These are phyloP conservation scores for Menidia menidia DNA, from an alignment of 2,797 vertebrate species.

Conservation along the genomic window DNA sequence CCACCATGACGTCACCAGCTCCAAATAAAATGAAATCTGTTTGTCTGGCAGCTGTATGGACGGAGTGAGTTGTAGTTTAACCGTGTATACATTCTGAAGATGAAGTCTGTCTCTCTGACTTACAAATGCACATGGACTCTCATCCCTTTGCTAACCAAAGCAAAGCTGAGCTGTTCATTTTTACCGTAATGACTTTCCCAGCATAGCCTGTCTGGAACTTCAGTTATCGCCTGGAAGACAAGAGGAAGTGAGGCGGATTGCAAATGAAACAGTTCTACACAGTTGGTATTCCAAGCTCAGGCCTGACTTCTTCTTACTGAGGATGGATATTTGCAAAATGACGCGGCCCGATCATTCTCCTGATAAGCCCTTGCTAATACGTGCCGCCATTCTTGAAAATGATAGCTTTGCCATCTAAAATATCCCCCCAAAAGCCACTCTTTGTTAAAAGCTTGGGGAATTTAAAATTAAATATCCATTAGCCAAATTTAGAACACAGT, in stretches of 20 bases:
- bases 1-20: neutral
- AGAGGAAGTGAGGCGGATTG: slow-evolving; percentile 31
- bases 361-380: slow-evolving; percentile 8
- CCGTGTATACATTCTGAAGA: slow-evolving; percentile 17
- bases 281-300: slow-evolving; percentile 31
- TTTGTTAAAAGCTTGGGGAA: slow-evolving; percentile 13
- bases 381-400: slow-evolving; percentile 10
- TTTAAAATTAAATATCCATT: slow-evolving; percentile 13
- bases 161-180: slow-evolving; percentile 53
- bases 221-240: slow-evolving; percentile 66
- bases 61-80: slow-evolving; percentile 25
- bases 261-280: slow-evolving; percentile 35
- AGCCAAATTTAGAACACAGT: slow-evolving; percentile 34
- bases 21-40: neutral
- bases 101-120: slow-evolving; percentile 11
- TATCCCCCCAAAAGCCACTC: slow-evolving; percentile 11
- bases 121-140: slow-evolving; percentile 23
- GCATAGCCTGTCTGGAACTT: slow-evolving; percentile 53
- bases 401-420: slow-evolving; percentile 1
- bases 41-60: neutral
- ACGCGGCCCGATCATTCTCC: neutral
- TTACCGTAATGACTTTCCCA: slow-evolving; percentile 58
- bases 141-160: slow-evolving; percentile 52
- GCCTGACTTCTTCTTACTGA: slow-evolving; percentile 12
- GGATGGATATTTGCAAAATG: slow-evolving; percentile 22